Evolutionary conservation across 2,113 vertebrate genomes (phyloP), one percentile per base, ranked within the genome.

Genomic region (Saiga tatarica): DNA sequence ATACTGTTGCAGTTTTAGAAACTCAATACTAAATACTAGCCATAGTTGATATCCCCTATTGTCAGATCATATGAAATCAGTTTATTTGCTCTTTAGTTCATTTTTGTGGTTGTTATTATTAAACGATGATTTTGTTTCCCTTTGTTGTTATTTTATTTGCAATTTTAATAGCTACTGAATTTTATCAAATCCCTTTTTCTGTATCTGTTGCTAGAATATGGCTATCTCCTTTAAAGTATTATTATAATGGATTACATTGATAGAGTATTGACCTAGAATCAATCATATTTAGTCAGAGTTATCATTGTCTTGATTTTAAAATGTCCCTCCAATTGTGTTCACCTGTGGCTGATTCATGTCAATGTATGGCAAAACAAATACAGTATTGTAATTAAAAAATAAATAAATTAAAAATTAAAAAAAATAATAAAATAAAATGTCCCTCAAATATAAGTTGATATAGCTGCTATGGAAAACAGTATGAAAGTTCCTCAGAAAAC

Each of bases 61-160:
- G n/a, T 57, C 52, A 83, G 10, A 92, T 59, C 57, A 25, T 67
- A 19, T 62, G 33, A 92, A 92, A 95, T 89, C 13, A 60, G 47
- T 45, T 86, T 96, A 76, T 81, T 91, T 88, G 62, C 45, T 88
- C 28, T 50, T 91, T 89, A 84, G 19, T 78, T 96, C 42, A 85
- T 79, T 81, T 95, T 94, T 94, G 50, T 23, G 94, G 10, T 17
- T 74, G 60, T 53, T 39, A 82, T 25, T 85, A 94, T 62, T 89
- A 21, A 86, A 36, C 2, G 2, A 50, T 82, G 55, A 89, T 82
- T 79, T 79, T 36, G 12, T 71, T 81, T 30, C 26, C 17, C 60
- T 64, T 89, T 62, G 55, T 42, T 47, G 28, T 6, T 71, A 50
- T 88, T 94, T 96, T 89, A 52, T 13, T 89, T 30, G 55, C 19